phyloP scores from a whole-genome alignment of 2,888 invertebrate genomes.

The Petrolisthes cinctipes region DNA sequence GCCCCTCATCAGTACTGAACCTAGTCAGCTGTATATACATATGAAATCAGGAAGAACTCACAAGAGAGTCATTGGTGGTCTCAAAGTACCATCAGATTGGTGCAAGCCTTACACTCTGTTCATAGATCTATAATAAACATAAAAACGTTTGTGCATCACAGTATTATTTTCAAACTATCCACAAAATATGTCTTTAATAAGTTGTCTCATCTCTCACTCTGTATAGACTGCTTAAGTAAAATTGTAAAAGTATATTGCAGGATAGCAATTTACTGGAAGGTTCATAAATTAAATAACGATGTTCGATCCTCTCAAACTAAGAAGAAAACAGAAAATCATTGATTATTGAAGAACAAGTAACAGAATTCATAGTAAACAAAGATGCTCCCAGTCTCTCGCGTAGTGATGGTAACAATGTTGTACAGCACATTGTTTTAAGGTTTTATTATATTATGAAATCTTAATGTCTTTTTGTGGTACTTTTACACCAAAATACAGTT shows the following conservation, averaged over 20 bases:
- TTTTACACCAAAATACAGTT: too few relatives aligned
- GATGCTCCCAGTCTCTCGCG: background rate
- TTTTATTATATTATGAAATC: too few relatives aligned
- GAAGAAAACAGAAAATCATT: too few relatives aligned
- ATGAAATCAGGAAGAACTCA: background rate
- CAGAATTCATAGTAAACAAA: background rate
- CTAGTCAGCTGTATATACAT: background rate
- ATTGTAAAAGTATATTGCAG: background rate
- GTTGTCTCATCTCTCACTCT: background rate
- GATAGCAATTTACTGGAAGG: constrained; percentile 4
- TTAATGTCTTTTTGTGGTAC: too few relatives aligned
- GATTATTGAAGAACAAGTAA: too few relatives aligned
- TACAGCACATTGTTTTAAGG: too few relatives aligned
- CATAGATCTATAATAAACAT: background rate
- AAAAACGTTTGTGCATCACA: background rate
- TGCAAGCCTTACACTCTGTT: background rate
- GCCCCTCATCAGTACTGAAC: background rate
- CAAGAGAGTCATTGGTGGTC: background rate
- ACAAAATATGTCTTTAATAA: background rate
- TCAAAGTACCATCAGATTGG: background rate
- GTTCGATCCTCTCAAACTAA: background rate
- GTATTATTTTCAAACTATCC: background rate
- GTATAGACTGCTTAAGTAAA: background rate
- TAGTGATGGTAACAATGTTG: background rate
- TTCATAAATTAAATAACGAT: too few relatives aligned